Evolutionary conservation across 2,113 vertebrate genomes (phyloP), one percentile per base, ranked within the genome.

Genomic region (Cercocebus atys): DNA sequence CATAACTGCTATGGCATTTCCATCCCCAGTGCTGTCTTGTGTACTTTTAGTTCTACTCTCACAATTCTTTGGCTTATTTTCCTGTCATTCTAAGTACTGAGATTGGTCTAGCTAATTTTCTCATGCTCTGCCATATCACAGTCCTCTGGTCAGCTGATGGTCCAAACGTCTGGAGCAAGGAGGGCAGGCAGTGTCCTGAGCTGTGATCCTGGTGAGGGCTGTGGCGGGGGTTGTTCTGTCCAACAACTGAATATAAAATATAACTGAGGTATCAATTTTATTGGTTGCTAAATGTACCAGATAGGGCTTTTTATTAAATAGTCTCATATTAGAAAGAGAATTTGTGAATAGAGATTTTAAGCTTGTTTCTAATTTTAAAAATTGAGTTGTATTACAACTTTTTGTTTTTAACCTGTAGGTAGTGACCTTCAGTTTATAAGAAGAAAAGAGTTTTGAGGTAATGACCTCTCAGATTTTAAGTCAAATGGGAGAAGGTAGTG

Each of bases 401-500:
- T 22, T 75, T 64, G 5, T n/a, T 80, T 52, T 92, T 82, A 75
- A 43, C 16, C 32, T 82, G 25, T 82, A 32, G 38, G 4, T 43
- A 55, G 61, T 80, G 75, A 57, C 57, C 47, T 88, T 94, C 5
- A 84, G 76, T 61, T 81, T 88, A 40, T 50, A 88, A 89, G 68
- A 40, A 45, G 43, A 45, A 75, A 47, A 93, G 55, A 20, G 13
- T 66, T 18, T 55, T 47, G 38, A 72, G 18, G 23, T 68, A 38
- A 79, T 84, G 70, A 55, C 23, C 4, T 45, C 47, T 8, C 11
- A 78, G 57, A 57, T 76, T 55, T 90, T 43, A 95, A 90, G 87
- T 68, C 76, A 45, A 64, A 35, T 45, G 83, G 32, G 57, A 90
- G 59, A 90, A 59, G 38, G 6, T 47, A 40, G 30, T 32, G 5